Evolutionary conservation across 2,797 vertebrate species (phyloP).

Genomic region (Microchirus variegatus): DNA sequence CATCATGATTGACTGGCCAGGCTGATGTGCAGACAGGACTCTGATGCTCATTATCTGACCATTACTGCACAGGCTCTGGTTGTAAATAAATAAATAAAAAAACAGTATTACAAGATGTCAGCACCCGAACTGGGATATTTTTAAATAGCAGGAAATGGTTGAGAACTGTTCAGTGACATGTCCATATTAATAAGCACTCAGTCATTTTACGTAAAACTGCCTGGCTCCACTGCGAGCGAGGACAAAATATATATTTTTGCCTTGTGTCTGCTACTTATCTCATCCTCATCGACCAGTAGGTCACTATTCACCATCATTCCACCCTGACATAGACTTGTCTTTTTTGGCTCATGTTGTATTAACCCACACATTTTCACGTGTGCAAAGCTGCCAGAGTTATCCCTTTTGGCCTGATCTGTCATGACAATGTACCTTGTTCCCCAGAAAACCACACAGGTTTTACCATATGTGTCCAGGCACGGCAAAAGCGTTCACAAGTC

Average conservation of each 20-base stretch:
- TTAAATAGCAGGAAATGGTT: not conserved
- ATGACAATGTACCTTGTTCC: constrained; percentile 47
- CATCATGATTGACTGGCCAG: too few species aligned
- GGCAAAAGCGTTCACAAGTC: too few species aligned
- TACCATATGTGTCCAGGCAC: too few species aligned
- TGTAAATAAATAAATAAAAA: not conserved
- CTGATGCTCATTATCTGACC: not conserved
- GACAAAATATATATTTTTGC: too few species aligned
- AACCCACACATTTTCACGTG: not conserved
- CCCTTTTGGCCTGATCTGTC: constrained; percentile 50
- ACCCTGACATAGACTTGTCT: constrained; percentile 43
- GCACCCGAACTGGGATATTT: not conserved
- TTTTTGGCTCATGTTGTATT: constrained; percentile 12
- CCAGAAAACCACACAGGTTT: constrained; percentile 43
- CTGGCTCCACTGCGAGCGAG: not conserved
- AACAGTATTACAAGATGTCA: not conserved
- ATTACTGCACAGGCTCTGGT: not conserved
- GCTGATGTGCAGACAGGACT: too few species aligned
- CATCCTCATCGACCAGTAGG: constrained; percentile 41
- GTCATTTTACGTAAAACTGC: not conserved
- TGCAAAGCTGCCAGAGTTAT: constrained; percentile 21
- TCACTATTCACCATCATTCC: constrained; percentile 56
- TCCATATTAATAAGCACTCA: not conserved
- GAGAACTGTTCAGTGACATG: not conserved
- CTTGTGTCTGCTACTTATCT: too few species aligned